A percentile compares a stretch with the other conserved stretches of the same genome.
These are phyloP conservation scores for Calephelis nemesis DNA, from an alignment of 1,140 invertebrate species.

Conservation along the genomic window DNA sequence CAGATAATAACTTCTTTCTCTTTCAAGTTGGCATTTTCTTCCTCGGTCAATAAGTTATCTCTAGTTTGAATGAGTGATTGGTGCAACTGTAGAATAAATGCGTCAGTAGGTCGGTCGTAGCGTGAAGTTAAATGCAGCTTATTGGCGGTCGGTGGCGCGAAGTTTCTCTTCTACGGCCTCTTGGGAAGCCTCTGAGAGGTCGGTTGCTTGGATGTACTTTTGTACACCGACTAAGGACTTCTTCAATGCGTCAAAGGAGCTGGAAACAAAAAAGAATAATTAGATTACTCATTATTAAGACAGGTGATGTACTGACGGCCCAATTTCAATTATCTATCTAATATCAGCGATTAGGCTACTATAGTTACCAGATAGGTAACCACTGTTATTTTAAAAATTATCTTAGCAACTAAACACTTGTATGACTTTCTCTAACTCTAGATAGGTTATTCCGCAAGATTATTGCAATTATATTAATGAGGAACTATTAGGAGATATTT, in stretches of 20 bases:
- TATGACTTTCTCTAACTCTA: too few species aligned
- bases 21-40: background rate
- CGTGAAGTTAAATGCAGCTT: conserved; percentile 65
- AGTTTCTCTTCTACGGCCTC: conserved; percentile 95
- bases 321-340: too few species aligned
- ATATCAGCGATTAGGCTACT: too few species aligned
- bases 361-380: too few species aligned
- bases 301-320: too few species aligned
- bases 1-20: too few species aligned
- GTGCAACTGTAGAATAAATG: conserved; percentile 15
- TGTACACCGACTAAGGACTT: conserved; percentile 96
- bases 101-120: conserved; percentile 31
- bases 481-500: too few species aligned
- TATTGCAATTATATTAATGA: too few species aligned
- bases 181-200: conserved; percentile 93
- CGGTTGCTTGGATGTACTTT: conserved; percentile 97
- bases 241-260: conserved; percentile 97
- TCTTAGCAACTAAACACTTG: too few species aligned
- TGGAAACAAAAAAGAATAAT: conserved; percentile 56
- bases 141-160: conserved; percentile 94
- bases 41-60: background rate
- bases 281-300: background rate
- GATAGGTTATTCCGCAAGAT: too few species aligned
- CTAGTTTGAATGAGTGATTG: background rate
- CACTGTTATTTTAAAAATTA: too few species aligned